Conservation (phyloP, 1,140 invertebrate species). For the Hypsibius dujardini region DNA sequence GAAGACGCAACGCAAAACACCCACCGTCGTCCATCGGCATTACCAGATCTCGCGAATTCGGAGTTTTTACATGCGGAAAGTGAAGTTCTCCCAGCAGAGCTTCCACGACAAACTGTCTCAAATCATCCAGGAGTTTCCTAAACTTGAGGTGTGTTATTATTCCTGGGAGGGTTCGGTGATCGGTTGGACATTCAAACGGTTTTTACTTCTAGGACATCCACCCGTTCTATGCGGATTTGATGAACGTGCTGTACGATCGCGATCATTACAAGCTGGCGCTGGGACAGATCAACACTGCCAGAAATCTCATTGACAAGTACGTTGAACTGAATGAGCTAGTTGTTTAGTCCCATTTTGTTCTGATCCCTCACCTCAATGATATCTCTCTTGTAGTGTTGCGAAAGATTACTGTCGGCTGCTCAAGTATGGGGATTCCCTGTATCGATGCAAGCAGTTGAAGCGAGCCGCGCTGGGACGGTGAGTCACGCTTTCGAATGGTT, state of each 20-base stretch:
- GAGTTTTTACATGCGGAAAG: constrained; percentile 90
- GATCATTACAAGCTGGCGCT: too few relatives aligned
- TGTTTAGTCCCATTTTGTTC: too few relatives aligned
- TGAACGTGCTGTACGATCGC: too few relatives aligned
- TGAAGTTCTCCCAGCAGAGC: constrained; percentile 90
- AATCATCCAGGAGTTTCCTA: constrained; percentile 95
- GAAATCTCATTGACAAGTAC: too few relatives aligned
- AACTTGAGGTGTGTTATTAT: constrained; percentile 72
- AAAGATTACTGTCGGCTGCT: constrained; percentile 85
- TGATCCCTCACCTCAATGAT: neutral
- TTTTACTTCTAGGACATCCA: too few relatives aligned
- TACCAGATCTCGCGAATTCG: constrained; percentile 91
- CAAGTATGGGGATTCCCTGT: constrained; percentile 93
- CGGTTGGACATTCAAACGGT: too few relatives aligned
- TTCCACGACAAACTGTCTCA: constrained; percentile 90
- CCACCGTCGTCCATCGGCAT: constrained; percentile 90
- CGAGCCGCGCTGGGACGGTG: constrained; percentile 72
- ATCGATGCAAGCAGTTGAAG: constrained; percentile 93
- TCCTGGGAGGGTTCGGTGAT: too few relatives aligned
- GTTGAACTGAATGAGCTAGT: too few relatives aligned
- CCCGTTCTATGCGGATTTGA: too few relatives aligned
- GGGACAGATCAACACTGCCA: too few relatives aligned
- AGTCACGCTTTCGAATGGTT: too few relatives aligned
- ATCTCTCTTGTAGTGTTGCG: constrained; percentile 52
- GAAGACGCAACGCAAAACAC: constrained; percentile 96